Evolutionary conservation across 2,797 vertebrate genomes (phyloP).

Genomic region (Aplochiton taeniatus): DNA sequence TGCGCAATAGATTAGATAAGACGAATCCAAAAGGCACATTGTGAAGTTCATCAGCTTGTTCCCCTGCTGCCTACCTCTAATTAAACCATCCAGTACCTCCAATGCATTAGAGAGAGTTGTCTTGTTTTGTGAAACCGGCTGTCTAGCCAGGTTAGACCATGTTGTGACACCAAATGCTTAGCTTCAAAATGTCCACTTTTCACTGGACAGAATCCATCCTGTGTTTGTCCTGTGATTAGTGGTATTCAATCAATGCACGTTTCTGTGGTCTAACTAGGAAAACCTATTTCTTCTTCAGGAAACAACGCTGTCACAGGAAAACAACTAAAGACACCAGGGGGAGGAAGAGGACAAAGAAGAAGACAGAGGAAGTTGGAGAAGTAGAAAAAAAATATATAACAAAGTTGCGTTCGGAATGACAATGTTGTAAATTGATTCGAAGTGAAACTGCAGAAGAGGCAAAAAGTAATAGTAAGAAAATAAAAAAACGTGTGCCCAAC

Average conservation of each 20-base stretch:
- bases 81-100: not conserved
- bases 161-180: no score
- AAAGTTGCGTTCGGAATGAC: constrained; percentile 38
- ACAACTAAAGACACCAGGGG: constrained; percentile 69
- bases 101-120: no score
- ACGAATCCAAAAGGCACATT: constrained; percentile 29
- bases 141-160: no score
- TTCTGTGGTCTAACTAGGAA: no score
- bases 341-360: not conserved
- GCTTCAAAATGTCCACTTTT: no score
- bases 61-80: not conserved
- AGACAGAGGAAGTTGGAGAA: constrained; percentile 1
- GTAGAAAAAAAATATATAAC: constrained; percentile 18
- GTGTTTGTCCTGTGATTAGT: no score
- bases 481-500: not conserved
- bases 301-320: constrained; percentile 71
- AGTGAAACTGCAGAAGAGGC: constrained; percentile 48
- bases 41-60: constrained; percentile 29
- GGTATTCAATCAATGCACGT: no score
- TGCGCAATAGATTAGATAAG: constrained; percentile 71
- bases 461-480: constrained; percentile 41
- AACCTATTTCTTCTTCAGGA: constrained; percentile 51
- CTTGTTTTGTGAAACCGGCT: no score
- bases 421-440: constrained; percentile 48
- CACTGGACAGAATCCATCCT: no score